Evolutionary conservation across 1,140 invertebrate species (phyloP).

Genomic region (Limonius californicus): DNA sequence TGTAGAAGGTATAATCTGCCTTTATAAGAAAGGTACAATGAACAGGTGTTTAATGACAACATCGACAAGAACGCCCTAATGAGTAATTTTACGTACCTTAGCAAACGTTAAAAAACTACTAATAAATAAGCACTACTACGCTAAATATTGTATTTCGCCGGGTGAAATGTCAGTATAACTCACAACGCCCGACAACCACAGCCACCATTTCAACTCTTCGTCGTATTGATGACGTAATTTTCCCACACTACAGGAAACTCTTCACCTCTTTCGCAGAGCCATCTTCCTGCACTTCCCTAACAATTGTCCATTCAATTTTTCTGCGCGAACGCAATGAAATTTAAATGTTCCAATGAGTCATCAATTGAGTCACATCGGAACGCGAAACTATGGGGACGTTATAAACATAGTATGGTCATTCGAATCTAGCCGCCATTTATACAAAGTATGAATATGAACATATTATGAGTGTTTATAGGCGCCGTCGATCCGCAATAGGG

Average conservation of each 20-base stretch:
- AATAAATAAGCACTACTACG: not conserved
- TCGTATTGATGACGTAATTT: conserved; percentile 21
- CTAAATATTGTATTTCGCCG: conserved; percentile 3
- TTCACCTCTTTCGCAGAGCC: not conserved
- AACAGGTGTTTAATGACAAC: conserved; percentile 9
- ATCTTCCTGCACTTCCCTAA: not conserved
- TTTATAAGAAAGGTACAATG: too few species aligned
- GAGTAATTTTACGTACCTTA: conserved; percentile 4
- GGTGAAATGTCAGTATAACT: not conserved
- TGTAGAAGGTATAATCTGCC: too few species aligned
- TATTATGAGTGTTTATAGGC: too few species aligned
- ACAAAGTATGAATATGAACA: too few species aligned
- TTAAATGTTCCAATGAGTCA: too few species aligned
- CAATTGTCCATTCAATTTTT: not conserved
- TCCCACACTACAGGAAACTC: conserved; percentile 6
- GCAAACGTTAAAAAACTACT: not conserved
- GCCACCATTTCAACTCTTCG: conserved; percentile 20
- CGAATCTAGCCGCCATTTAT: too few species aligned
- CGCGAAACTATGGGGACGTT: too few species aligned
- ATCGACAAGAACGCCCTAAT: not conserved
- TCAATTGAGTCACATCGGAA: too few species aligned
- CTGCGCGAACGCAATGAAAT: too few species aligned
- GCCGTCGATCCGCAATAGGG: too few species aligned
- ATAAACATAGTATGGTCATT: too few species aligned
- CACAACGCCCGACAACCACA: conserved; percentile 21